Conservation (phyloP, 2,888 invertebrate genomes). For the Reticulitermes lucifugus region DNA sequence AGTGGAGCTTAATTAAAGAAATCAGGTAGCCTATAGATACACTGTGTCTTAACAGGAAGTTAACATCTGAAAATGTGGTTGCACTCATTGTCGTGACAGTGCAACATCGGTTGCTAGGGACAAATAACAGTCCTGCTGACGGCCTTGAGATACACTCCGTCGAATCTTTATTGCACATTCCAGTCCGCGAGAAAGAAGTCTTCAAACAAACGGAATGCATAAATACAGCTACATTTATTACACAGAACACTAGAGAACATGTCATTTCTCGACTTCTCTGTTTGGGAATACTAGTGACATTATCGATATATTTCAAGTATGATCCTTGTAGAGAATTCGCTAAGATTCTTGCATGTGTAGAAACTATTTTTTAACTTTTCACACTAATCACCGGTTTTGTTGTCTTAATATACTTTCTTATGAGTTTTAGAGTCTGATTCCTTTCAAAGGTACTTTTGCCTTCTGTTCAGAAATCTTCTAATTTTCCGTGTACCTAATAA, state of each 20-base stretch:
- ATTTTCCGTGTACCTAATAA: too few species aligned
- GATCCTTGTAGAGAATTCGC: neutral
- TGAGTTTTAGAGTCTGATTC: too few species aligned
- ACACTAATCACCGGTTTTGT: too few species aligned
- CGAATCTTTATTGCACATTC: conserved; percentile 19
- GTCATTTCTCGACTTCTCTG: neutral
- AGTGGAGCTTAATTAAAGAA: too few species aligned
- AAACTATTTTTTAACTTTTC: neutral
- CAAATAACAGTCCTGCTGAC: neutral
- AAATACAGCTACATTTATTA: neutral
- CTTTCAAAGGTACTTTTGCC: too few species aligned
- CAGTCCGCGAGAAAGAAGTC: neutral
- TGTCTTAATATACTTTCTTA: too few species aligned
- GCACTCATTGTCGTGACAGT: neutral
- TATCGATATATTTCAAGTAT: neutral
- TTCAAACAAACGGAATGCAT: neutral
- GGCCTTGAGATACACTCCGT: conserved; percentile 22
- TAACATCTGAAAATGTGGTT: neutral
- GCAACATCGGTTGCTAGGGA: neutral
- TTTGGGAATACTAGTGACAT: neutral
- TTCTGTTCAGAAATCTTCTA: too few species aligned
- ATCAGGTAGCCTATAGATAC: too few species aligned
- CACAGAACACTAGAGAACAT: neutral
- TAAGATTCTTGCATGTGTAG: neutral
- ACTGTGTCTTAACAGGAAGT: neutral